Evolutionary conservation across 2,888 invertebrate genomes (phyloP).

Genomic region (Adineta ricciae): DNA sequence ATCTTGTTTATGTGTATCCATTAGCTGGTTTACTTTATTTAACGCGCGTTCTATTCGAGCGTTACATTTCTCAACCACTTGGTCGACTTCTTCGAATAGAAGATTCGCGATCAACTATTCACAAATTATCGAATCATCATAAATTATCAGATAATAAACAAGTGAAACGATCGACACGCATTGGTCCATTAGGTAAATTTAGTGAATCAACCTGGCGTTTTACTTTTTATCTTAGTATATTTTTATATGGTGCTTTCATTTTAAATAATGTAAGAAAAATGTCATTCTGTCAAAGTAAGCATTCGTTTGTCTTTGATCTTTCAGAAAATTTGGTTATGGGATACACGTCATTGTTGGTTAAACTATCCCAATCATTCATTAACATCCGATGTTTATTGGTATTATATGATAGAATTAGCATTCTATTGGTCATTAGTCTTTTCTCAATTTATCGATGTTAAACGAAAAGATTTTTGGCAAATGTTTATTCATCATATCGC

Average conservation of each 20-base stretch:
- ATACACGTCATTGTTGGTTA: slow-evolving; percentile 74
- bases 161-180: not conserved
- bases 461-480: slow-evolving; percentile 76
- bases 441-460: slow-evolving; percentile 60
- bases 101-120: not conserved
- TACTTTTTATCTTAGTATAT: slow-evolving; percentile 25
- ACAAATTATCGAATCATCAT: not conserved
- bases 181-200: slow-evolving; percentile 25
- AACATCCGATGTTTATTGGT: slow-evolving; percentile 78
- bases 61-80: not conserved
- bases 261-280: slow-evolving; percentile 24
- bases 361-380: slow-evolving; percentile 70
- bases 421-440: slow-evolving; percentile 84
- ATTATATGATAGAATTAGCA: slow-evolving; percentile 84
- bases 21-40: not conserved
- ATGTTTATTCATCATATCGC: slow-evolving; percentile 95
- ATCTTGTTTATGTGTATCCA: slow-evolving; percentile 6
- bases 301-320: not conserved
- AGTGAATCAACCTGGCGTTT: slow-evolving; percentile 30
- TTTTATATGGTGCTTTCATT: slow-evolving; percentile 21
- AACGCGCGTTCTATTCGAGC: not conserved
- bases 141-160: not conserved
- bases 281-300: not conserved
- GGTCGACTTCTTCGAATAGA: not conserved
- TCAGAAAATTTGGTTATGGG: slow-evolving; percentile 80